Evolutionary conservation across 2,797 vertebrate genomes (phyloP).

Genomic region (Mionectes olivaceus): DNA sequence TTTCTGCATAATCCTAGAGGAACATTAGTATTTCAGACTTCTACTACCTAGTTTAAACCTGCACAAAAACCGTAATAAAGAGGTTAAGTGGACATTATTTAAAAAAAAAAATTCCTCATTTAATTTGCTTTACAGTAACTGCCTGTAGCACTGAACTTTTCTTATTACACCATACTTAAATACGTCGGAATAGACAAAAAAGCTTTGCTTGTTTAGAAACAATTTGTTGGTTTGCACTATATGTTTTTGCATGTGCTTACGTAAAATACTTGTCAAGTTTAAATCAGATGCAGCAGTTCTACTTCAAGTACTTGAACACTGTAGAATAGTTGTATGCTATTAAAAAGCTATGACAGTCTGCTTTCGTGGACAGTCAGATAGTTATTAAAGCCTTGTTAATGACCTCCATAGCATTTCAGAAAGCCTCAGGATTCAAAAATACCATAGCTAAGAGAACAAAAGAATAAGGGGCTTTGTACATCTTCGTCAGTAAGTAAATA

Average conservation of each 20-base stretch:
- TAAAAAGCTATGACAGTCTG: neutral
- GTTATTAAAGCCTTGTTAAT: neutral
- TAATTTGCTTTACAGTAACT: neutral
- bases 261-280: neutral
- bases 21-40: neutral
- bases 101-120: neutral
- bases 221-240: neutral
- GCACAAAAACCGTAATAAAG: neutral
- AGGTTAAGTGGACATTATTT: neutral
- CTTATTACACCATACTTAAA: neutral
- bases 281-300: neutral
- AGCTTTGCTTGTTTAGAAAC: neutral
- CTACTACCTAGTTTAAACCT: neutral
- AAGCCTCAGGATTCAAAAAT: neutral
- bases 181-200: neutral
- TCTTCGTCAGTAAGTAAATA: neutral
- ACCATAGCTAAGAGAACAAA: neutral
- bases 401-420: neutral
- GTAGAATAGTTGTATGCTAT: neutral
- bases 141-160: neutral
- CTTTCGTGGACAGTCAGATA: neutral
- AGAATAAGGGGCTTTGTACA: fast-evolving
- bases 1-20: neutral
- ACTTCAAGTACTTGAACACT: neutral
- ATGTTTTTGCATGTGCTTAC: neutral